Conservation (phyloP, 2,797 vertebrate species). For the Anas capensis region DNA sequence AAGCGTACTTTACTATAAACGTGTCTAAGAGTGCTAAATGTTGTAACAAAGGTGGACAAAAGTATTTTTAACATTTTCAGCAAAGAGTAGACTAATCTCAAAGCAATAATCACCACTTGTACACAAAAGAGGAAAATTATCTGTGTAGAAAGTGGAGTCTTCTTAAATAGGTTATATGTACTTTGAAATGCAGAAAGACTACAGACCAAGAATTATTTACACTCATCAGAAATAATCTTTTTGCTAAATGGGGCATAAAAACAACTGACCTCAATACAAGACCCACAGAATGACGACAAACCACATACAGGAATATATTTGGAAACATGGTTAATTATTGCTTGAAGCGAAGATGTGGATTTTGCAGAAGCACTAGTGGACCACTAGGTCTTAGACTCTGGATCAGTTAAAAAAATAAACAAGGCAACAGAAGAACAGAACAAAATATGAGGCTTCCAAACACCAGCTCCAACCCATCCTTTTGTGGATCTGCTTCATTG, state of each 20-base stretch:
- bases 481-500: neutral
- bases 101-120: neutral
- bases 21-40: neutral
- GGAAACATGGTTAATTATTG: slow-evolving; percentile 41
- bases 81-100: neutral
- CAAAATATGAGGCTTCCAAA: neutral
- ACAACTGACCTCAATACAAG: slow-evolving; percentile 53
- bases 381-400: rapidly evolving
- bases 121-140: neutral
- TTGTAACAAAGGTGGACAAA: neutral
- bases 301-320: neutral
- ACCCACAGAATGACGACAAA: slow-evolving; percentile 27
- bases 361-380: neutral
- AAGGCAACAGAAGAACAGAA: neutral
- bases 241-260: slow-evolving; percentile 51
- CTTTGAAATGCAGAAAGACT: slow-evolving; percentile 41
- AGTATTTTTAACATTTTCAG: neutral
- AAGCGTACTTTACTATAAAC: neutral
- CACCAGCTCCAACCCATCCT: neutral
- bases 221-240: slow-evolving; percentile 23
- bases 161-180: neutral
- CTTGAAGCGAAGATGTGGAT: slow-evolving; percentile 41
- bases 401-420: neutral
- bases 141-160: neutral
- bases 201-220: slow-evolving; percentile 49